Evolutionary conservation across 2,888 invertebrate species (phyloP).

Genomic region (Nephrotoma guestfalica): DNA sequence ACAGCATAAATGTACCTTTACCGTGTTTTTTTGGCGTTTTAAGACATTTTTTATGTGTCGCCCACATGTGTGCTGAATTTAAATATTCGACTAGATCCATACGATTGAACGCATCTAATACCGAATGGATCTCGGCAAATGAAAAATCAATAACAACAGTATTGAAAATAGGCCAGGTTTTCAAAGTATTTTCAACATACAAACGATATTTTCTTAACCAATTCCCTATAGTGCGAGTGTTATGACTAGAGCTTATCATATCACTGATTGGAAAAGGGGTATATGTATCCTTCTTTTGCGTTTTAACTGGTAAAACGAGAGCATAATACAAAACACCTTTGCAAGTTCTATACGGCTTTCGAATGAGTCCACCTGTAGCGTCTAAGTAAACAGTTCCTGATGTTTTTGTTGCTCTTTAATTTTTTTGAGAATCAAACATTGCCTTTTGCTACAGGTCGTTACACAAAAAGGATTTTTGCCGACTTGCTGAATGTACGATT

Average conservation of each 20-base stretch:
- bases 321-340: neutral
- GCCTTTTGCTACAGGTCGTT: no score
- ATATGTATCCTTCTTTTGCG: neutral
- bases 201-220: neutral
- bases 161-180: neutral
- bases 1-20: neutral
- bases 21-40: neutral
- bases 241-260: neutral
- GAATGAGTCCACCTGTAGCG: neutral
- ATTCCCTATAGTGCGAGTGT: neutral
- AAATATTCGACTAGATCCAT: neutral
- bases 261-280: neutral
- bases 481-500: no score
- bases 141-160: neutral
- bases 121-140: neutral
- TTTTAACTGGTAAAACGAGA: neutral
- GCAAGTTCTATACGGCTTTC: neutral
- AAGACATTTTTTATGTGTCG: neutral
- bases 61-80: neutral
- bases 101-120: neutral
- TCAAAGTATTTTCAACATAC: neutral
- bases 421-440: no score
- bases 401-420: no score
- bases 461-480: no score
- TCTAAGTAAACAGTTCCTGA: neutral